A percentile compares a stretch with the other conserved stretches of the same genome.
phyloP scores from a whole-genome alignment of 1,140 invertebrate species.

The Stenopsyche tienmushanensis region DNA sequence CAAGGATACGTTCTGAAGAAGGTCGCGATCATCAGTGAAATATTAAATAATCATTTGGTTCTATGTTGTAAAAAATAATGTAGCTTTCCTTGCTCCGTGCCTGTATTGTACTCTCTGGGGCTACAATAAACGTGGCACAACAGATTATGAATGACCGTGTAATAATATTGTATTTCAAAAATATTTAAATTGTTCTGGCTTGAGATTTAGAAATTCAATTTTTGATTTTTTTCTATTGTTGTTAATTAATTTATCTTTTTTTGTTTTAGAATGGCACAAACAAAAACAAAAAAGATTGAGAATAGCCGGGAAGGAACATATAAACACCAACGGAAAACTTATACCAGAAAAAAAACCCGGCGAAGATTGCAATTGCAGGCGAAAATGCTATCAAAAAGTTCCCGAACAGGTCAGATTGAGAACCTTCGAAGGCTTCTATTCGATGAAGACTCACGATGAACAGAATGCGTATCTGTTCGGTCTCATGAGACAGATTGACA shows the following conservation, averaged over 20 bases:
- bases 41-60: too few relatives aligned
- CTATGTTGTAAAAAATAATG: too few relatives aligned
- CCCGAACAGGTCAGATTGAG: constrained; percentile 54
- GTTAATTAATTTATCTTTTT: too few relatives aligned
- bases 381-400: constrained; percentile 56
- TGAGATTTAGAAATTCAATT: neutral
- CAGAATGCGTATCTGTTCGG: constrained; percentile 62
- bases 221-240: too few relatives aligned
- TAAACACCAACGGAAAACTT: constrained; percentile 59
- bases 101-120: too few relatives aligned
- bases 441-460: constrained; percentile 60
- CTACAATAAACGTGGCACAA: too few relatives aligned
- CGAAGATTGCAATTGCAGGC: constrained; percentile 56
- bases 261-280: constrained; percentile 59
- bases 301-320: constrained; percentile 57
- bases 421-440: constrained; percentile 60
- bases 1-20: too few relatives aligned
- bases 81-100: too few relatives aligned
- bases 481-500: constrained; percentile 59
- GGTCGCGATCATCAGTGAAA: too few relatives aligned
- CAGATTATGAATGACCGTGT: too few relatives aligned
- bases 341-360: constrained; percentile 56
- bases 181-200: neutral
- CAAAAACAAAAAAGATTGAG: constrained; percentile 59
- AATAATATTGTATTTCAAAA: too few relatives aligned